Conservation (phyloP, 2,113 vertebrate genomes). For the Nesogale talazaci region DNA sequence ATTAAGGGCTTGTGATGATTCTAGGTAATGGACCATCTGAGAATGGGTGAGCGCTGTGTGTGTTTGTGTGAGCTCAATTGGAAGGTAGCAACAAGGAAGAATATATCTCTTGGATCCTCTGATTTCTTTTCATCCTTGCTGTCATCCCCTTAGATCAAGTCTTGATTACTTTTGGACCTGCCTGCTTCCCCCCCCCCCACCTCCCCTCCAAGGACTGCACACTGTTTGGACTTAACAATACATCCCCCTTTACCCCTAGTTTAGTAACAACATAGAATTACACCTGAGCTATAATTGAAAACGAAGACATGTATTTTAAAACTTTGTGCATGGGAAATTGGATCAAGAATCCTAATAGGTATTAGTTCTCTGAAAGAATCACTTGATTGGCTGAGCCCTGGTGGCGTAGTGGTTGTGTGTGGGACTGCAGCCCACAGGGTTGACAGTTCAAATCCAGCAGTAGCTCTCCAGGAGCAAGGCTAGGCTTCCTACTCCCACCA, state of each 20-base stretch:
- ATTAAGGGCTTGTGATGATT: background rate
- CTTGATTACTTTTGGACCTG: background rate
- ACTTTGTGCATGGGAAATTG: background rate
- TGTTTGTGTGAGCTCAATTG: background rate
- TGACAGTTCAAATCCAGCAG: no score
- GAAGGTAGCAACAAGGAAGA: background rate
- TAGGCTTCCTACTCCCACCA: no score
- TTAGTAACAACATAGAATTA: constrained; percentile 28
- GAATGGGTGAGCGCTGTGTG: background rate
- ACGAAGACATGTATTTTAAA: background rate
- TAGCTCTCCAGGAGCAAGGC: no score
- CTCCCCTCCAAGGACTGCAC: no score
- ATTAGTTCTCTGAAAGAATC: background rate
- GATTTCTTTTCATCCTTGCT: background rate
- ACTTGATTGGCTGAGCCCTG: no score
- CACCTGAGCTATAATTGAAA: constrained; percentile 17
- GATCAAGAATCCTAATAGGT: background rate
- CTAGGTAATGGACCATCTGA: background rate
- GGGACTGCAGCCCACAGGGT: no score
- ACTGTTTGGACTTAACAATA: constrained; percentile 4
- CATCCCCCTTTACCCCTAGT: background rate
- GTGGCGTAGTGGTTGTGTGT: no score
- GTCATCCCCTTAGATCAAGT: background rate
- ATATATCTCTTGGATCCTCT: background rate
- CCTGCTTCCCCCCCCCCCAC: background rate